phyloP scores from a whole-genome alignment of 2,113 vertebrate genomes.

The Mormyrus lacerda region DNA sequence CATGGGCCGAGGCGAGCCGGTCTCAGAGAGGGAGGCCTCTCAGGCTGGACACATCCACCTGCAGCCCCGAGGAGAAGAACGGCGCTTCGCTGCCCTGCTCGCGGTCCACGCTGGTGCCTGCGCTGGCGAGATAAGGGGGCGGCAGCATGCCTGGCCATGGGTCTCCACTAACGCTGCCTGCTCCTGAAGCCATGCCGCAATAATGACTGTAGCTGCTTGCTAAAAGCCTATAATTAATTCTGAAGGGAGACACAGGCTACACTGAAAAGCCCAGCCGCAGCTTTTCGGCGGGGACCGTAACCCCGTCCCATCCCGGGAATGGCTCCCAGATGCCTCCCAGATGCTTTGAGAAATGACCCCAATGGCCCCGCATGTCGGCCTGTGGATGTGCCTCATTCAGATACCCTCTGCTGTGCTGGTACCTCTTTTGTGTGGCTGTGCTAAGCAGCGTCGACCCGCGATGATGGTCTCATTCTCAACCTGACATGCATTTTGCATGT shows the following conservation, averaged over 20 bases:
- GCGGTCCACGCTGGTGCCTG: background rate
- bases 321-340: background rate
- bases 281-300: background rate
- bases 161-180: background rate
- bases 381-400: background rate
- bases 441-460: background rate
- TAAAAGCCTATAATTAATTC: conserved; percentile 3
- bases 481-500: background rate
- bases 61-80: background rate
- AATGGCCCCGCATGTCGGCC: background rate
- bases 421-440: background rate
- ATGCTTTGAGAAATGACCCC: background rate
- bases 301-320: background rate
- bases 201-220: background rate
- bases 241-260: background rate
- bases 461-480: background rate
- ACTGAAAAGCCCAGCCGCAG: background rate
- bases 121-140: background rate
- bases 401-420: background rate
- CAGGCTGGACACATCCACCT: background rate
- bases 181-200: background rate
- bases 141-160: background rate
- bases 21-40: background rate
- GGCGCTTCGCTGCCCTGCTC: background rate
- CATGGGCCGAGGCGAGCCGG: background rate